These are phyloP conservation scores for Trachelus stipa DNA, from an alignment of 2,888 invertebrate species.

Conservation along the genomic window DNA sequence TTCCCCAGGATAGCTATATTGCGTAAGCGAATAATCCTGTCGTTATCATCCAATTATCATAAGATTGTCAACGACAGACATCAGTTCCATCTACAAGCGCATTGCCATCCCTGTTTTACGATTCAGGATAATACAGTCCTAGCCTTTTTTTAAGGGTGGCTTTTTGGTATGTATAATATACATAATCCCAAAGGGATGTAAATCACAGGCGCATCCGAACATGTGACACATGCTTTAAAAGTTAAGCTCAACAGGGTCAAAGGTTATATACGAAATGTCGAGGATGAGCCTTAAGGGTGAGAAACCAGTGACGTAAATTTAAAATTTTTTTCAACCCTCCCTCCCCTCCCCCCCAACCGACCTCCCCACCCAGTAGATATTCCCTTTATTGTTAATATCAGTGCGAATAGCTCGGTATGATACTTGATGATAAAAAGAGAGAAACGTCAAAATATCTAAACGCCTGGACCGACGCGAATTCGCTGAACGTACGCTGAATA, in stretches of 20 bases:
- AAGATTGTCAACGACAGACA: not conserved
- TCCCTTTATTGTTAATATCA: not conserved
- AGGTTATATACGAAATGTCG: not conserved
- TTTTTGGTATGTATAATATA: not conserved
- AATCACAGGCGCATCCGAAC: constrained; percentile 55
- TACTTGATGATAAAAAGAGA: not conserved
- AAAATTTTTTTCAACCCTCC: not conserved
- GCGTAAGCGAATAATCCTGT: not conserved
- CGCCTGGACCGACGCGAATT: not conserved
- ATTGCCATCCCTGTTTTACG: not conserved
- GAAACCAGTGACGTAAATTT: not conserved
- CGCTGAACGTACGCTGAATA: not conserved
- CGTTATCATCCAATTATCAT: not conserved
- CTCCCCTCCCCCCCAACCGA: too few species aligned
- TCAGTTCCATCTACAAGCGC: not conserved
- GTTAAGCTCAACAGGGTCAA: constrained; percentile 28
- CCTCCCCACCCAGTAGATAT: not conserved
- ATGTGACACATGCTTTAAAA: constrained; percentile 48
- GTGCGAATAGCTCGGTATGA: not conserved
- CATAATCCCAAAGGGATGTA: constrained; percentile 42
- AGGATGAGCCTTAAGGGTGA: not conserved
- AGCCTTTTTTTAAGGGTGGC: not conserved
- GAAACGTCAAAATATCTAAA: not conserved
- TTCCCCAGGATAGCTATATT: not conserved
- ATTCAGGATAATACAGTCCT: not conserved